Evolutionary conservation across 2,113 vertebrate genomes (phyloP), one percentile per base, ranked within the genome.

Genomic region (Cavia porcellus): DNA sequence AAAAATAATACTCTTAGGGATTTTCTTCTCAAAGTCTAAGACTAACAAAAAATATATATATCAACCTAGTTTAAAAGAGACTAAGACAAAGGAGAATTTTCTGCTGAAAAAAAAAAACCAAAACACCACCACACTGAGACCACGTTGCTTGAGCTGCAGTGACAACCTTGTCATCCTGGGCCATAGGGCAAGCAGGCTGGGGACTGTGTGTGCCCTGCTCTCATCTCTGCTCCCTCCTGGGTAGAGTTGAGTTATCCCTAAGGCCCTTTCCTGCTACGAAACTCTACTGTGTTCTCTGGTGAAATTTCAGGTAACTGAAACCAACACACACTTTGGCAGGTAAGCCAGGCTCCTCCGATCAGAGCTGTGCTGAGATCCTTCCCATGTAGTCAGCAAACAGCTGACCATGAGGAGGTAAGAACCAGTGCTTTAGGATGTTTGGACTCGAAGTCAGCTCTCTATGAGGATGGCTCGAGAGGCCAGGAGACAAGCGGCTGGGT

Each of bases 201-300:
- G 55, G 55, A 55, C 15, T 15, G 17, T 42, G 17, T 42, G 42
- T 25, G 13, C 13, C 22, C 22, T 8, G 25, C 42, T 15, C 25
- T 92, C 81, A 90, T 75, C 94, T 72, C 77, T 52, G 55, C 68
- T 57, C 94, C 77, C 59, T 95, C 74, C 38, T 50, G 17, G 89
- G 72, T 61, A 81, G n/a, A 10, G 50, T 24, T 77, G 62, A 62
- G 81, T 86, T 38, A 82, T 92, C 92, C 81, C 75, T 32, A 38
- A 66, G 59, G 52, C 52, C 70, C 47, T 86, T 77, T 90, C 77
- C 82, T 75, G 90, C 85, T 77, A 50, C 94, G 77, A 96, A 95
- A 75, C 87, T 72, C 62, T 81, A n/a, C 32, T 93, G 55, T 42
- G 80, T 42, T 92, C 64, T 92, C 52, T 50, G 57, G 8, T 80